These are phyloP conservation scores for Diadumene lineata DNA, from an alignment of 92 coral and sea anemone genomes.

Conservation along the genomic window DNA sequence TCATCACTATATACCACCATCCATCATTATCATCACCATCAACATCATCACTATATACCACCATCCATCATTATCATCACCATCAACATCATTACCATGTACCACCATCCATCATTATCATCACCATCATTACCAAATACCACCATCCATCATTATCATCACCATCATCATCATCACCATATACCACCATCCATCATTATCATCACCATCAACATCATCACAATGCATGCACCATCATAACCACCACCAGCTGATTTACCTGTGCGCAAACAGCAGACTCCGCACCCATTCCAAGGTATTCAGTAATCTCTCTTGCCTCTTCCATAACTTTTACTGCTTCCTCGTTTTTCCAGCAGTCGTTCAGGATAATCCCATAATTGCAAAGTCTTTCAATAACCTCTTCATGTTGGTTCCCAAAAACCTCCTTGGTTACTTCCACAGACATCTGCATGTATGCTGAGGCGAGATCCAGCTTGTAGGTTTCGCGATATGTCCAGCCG, in stretches of 20 bases:
- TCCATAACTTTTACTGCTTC: slow-evolving; percentile 68
- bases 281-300: slow-evolving; percentile 18
- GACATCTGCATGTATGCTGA: slow-evolving; percentile 70
- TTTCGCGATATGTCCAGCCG: slow-evolving; percentile 79
- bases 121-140: background rate
- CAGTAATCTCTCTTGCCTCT: slow-evolving; percentile 65
- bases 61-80: background rate
- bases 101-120: background rate
- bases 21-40: background rate
- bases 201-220: background rate
- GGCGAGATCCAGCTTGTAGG: slow-evolving; percentile 72
- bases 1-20: too few relatives aligned
- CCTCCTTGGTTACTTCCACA: slow-evolving; percentile 64
- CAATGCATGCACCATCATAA: too few relatives aligned
- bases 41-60: background rate
- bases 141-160: background rate
- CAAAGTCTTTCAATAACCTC: slow-evolving; percentile 83
- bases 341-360: slow-evolving; percentile 75
- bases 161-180: background rate
- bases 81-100: background rate
- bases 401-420: slow-evolving; percentile 51
- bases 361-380: slow-evolving; percentile 80
- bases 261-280: slow-evolving; percentile 25
- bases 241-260: background rate
- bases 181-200: background rate